Evolutionary conservation across 2,797 vertebrate species (phyloP), one percentile per base, ranked within the genome.

Genomic region (Avahi laniger): DNA sequence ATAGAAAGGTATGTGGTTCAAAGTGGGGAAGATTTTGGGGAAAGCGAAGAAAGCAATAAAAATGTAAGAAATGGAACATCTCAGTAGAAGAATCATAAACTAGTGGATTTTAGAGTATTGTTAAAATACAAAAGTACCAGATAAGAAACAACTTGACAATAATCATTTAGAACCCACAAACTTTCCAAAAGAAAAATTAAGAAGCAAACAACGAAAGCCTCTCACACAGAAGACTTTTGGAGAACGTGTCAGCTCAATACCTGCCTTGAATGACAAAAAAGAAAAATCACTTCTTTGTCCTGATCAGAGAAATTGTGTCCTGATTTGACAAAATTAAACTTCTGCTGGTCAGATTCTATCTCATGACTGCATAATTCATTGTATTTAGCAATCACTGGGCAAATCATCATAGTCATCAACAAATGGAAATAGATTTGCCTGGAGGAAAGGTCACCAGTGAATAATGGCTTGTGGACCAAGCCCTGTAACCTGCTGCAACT

Each of bases 31-130:
- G 69, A 81, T 43, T 59, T 65, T 9, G 46, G 81, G 33, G 87
- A 79, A 94, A 83, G 20, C 30, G 38, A 73, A 92, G 73, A 93
- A 88, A 86, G 54, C 12, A 41, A 89, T 41, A 91, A 93, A 81
- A 81, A 43, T 33, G 3, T 15, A 69, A 86, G 87, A 80, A 93
- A 52, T 52, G 6, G 22, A 94, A 61, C 7, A 9, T 43, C 11
- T 2, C 50, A 89, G 15, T 46, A 26, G 46, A 70, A 96, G 57
- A 95, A 81, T 28, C 10, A 69, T 18, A 72, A 79, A 38, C 2
- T 1, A 43, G 22, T 79, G 22, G 4, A 54, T 33, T 92, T 95
- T 86, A 72, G 57, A 61, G 41, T 70, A 33, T 9, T 79, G n/a
- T 43, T 41, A 82, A 91, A 65, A 72, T 30, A 28, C 17, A 87